phyloP scores from a whole-genome alignment of 2,113 vertebrate genomes.

The Upupa epops region DNA sequence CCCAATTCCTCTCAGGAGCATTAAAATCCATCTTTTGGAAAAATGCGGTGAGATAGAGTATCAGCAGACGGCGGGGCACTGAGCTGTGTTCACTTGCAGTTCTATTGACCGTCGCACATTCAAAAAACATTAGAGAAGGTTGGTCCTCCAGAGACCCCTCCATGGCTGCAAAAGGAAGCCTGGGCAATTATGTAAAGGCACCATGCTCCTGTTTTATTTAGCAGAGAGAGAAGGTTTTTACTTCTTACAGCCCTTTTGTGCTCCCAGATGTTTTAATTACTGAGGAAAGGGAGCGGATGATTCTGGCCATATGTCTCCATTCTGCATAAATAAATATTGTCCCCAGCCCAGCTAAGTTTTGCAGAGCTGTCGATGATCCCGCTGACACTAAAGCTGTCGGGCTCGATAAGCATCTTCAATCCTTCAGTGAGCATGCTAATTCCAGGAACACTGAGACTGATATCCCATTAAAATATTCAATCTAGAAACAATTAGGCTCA shows the following conservation, averaged over 20 bases:
- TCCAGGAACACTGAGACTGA: constrained; percentile 84
- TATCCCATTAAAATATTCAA: constrained; percentile 91
- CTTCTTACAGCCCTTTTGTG: constrained; percentile 67
- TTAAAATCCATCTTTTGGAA: constrained; percentile 2
- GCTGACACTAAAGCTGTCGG: constrained; percentile 87
- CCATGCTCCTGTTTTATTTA: constrained; percentile 59
- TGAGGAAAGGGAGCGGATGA: constrained; percentile 90
- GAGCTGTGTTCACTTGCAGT: background rate
- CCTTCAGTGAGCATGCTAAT: constrained; percentile 93
- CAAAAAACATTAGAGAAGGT: constrained; percentile 40
- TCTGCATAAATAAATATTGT: constrained; percentile 80
- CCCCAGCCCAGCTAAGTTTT: constrained; percentile 73
- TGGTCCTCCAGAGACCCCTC: constrained; percentile 35
- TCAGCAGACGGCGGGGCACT: background rate
- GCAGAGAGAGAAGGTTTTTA: background rate
- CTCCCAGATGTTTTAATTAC: constrained; percentile 98
- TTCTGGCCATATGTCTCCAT: constrained; percentile 94
- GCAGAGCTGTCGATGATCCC: constrained; percentile 75
- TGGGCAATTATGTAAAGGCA: constrained; percentile 43
- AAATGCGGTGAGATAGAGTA: constrained; percentile 21
- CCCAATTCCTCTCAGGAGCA: constrained; percentile 2
- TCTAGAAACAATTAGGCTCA: constrained; percentile 91
- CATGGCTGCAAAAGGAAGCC: background rate
- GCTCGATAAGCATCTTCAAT: constrained; percentile 91
- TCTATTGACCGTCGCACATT: constrained; percentile 28